Percentiles rank a stretch among this genome's conserved stretches.
phyloP scores from a whole-genome alignment of 2,888 invertebrate species.

The Myopa tessellatipennis region DNA sequence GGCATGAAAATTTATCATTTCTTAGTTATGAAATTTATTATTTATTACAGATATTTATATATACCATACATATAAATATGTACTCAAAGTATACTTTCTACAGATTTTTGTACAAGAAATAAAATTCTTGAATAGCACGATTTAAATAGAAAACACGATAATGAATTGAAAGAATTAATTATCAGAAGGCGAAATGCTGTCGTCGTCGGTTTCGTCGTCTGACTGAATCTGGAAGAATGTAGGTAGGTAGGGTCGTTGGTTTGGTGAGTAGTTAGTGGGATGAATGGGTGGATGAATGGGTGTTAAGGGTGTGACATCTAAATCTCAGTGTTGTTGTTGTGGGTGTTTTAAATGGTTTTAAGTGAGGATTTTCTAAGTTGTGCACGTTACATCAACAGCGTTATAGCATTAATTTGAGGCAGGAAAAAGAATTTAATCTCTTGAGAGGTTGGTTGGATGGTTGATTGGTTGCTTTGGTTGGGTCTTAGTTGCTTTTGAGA shows the following conservation, averaged over 20 bases:
- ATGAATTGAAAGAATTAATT: too few relatives aligned
- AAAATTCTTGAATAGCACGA: too few relatives aligned
- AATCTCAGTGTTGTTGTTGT: not conserved
- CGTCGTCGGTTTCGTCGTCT: too few relatives aligned
- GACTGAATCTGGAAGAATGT: too few relatives aligned
- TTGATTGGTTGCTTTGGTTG: not conserved
- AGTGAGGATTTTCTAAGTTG: conserved; percentile 37
- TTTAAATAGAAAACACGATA: too few relatives aligned
- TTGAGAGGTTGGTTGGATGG: not conserved
- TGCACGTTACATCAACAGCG: conserved; percentile 45
- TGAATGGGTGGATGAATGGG: not conserved
- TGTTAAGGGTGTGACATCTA: not conserved
- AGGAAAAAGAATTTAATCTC: not conserved
- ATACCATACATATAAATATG: too few relatives aligned
- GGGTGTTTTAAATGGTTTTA: conserved; percentile 18
- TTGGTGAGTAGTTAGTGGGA: not conserved
- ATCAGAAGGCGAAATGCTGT: too few relatives aligned
- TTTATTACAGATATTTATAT: too few relatives aligned
- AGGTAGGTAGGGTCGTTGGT: not conserved
- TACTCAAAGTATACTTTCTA: too few relatives aligned
- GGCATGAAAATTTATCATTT: too few relatives aligned
- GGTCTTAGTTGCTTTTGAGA: not conserved
- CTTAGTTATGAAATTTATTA: too few relatives aligned
- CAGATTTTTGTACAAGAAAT: too few relatives aligned
- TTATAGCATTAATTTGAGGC: conserved; percentile 49